phyloP scores from a whole-genome alignment of 2,888 invertebrate genomes.

The Amblyteles armatorius region DNA sequence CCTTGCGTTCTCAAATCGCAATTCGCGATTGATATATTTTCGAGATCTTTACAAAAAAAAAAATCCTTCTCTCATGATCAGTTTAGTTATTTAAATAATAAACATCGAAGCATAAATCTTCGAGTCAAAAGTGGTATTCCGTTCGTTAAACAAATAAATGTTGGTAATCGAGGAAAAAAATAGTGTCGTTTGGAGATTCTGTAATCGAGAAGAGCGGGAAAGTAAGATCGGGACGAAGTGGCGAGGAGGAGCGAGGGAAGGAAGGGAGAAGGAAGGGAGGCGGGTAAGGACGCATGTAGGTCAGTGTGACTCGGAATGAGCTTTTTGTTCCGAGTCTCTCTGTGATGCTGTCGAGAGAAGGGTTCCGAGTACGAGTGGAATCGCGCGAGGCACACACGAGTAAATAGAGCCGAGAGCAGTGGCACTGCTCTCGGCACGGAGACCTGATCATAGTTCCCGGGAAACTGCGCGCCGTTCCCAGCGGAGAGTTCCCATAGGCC shows the following conservation, averaged over 20 bases:
- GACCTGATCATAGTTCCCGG: slow-evolving; percentile 53
- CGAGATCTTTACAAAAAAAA: too few species aligned
- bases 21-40: too few species aligned
- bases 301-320: slow-evolving; percentile 67
- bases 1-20: too few species aligned
- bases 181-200: background rate
- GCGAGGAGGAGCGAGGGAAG: background rate
- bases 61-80: too few species aligned
- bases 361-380: slow-evolving; percentile 59
- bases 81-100: too few species aligned
- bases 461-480: slow-evolving; percentile 44
- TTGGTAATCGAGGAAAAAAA: background rate
- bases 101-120: background rate
- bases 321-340: slow-evolving; percentile 61
- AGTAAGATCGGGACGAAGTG: background rate
- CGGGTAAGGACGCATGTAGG: slow-evolving; percentile 54
- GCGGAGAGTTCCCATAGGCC: background rate
- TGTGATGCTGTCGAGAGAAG: slow-evolving; percentile 61
- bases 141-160: background rate
- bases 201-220: slow-evolving; percentile 41
- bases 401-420: background rate
- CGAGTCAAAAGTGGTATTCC: background rate
- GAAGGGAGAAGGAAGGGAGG: slow-evolving; percentile 17
- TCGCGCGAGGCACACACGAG: slow-evolving; percentile 43
- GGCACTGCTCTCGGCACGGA: background rate